Evolutionary conservation across 2,797 vertebrate species (phyloP), one percentile per base, ranked within the genome.

Genomic region (Urocyon cinereoargenteus): DNA sequence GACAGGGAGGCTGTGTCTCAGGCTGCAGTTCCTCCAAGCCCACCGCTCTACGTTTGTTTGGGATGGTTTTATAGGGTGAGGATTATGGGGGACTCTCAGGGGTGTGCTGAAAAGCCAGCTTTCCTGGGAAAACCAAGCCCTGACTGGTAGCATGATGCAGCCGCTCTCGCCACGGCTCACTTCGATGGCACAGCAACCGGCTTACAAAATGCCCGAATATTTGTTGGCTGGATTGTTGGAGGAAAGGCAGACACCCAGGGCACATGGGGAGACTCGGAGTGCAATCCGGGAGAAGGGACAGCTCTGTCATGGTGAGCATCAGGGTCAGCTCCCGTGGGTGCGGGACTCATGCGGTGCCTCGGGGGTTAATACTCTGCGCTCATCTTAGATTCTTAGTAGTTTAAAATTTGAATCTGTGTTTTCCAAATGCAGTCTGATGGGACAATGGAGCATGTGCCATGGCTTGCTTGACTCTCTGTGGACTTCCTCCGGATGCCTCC

Each of bases 221-320:
- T 57, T 70, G 12, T 28, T 51, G 12, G 1, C 19, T 59, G 62
- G 51, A 51, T 59, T 66, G 55, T 3, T 28, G 34, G 36, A 57
- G 51, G 91, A 66, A 21, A 79, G 22, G 31, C 31, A 59, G 70
- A 36, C 6, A 26, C 8, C 28, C 51, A 5, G 31, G n/a, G 28
- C 36, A 61, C 5, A 18, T 0, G 0, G 22, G 21, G 22, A 59
- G 72, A 28, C 28, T 66, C 61, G 49, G 21, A 34, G 61, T 45
- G 57, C 4, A 5, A 28, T 49, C 12, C 62, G 12, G 28, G 86
- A 36, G 22, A 24, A 22, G 51, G 53, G 55, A 77, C 36, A 3
- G 14, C 18, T 2, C 10, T 18, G 61, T 68, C 16, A 11, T 0
- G 0, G 72, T 68, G 36, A 49, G 12, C 51, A 14, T 26, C 8